These are phyloP conservation scores for Aricia agestis DNA, from an alignment of 1,140 invertebrate species.

Conservation along the genomic window DNA sequence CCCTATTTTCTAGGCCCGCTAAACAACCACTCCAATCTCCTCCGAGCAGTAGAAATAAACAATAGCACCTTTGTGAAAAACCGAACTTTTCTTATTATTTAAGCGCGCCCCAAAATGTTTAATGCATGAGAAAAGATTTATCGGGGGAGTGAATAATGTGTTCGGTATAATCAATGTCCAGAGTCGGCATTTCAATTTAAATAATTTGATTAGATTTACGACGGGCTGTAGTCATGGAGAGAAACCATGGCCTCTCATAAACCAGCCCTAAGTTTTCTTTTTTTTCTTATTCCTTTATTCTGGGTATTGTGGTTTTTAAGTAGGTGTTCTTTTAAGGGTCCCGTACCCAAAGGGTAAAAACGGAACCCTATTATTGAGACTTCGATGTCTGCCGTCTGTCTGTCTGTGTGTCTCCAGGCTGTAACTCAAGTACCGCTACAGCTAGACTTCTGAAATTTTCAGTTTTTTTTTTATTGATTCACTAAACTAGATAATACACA, in stretches of 20 bases:
- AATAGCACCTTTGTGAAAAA: constrained; percentile 52
- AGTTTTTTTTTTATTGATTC: no score
- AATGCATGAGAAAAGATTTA: constrained; percentile 66
- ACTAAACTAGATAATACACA: no score
- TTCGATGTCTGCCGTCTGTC: no score
- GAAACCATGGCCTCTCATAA: background rate
- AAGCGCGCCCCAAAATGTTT: constrained; percentile 60
- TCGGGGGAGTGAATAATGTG: constrained; percentile 54
- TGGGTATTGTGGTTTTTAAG: no score
- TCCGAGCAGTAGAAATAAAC: constrained; percentile 60
- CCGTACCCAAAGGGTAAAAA: no score
- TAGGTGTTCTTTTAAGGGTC: no score
- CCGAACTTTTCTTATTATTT: constrained; percentile 69
- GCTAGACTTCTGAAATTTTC: no score
- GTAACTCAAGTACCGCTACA: no score
- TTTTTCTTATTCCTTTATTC: no score
- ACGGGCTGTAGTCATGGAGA: background rate
- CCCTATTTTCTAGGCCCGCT: constrained; percentile 52
- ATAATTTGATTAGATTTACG: constrained; percentile 7
- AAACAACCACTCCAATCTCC: constrained; percentile 68
- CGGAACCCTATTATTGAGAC: no score
- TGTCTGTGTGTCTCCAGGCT: no score
- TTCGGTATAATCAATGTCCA: constrained; percentile 50
- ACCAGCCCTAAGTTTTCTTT: no score
- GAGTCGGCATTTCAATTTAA: constrained; percentile 15